A percentile compares a stretch with the other conserved stretches of the same genome.
phyloP scores from a whole-genome alignment of 2,797 vertebrate genomes.

The Myripristis murdjan region DNA sequence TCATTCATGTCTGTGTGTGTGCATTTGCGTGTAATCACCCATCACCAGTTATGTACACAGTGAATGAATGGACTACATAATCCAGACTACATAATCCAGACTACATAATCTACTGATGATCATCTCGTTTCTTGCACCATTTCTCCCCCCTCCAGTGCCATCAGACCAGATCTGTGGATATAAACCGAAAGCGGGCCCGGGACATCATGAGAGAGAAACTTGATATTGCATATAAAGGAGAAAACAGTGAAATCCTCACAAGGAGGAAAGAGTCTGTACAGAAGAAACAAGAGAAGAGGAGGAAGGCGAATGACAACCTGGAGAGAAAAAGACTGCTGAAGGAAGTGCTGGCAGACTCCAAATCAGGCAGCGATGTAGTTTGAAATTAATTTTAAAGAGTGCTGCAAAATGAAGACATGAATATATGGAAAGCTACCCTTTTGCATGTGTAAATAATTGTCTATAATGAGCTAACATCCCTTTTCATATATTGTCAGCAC shows the following conservation, averaged over 20 bases:
- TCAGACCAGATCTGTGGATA: slow-evolving; percentile 93
- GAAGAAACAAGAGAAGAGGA: slow-evolving; percentile 92
- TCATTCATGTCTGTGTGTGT: neutral
- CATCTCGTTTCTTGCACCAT: neutral
- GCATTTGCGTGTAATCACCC: neutral
- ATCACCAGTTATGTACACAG: too few relatives aligned
- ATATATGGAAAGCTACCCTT: neutral
- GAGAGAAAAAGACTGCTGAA: slow-evolving; percentile 92
- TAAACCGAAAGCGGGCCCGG: slow-evolving; percentile 92
- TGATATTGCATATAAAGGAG: slow-evolving; percentile 91
- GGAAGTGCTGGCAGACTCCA: slow-evolving; percentile 76
- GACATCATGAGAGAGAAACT: slow-evolving; percentile 92
- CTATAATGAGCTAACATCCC: too few relatives aligned
- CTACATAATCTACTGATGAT: neutral
- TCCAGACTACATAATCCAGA: too few relatives aligned
- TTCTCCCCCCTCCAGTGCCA: slow-evolving; percentile 91
- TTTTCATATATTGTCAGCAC: too few relatives aligned
- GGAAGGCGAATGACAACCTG: slow-evolving; percentile 88
- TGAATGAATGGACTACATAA: neutral
- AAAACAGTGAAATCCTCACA: slow-evolving; percentile 87
- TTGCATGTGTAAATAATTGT: too few relatives aligned
- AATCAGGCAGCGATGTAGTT: slow-evolving; percentile 50
- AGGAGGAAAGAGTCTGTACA: slow-evolving; percentile 84
- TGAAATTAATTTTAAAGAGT: slow-evolving; percentile 23
- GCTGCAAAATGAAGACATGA: neutral